Evolutionary conservation across 2,797 vertebrate genomes (phyloP).

Genomic region (Silurus lanzhouensis): DNA sequence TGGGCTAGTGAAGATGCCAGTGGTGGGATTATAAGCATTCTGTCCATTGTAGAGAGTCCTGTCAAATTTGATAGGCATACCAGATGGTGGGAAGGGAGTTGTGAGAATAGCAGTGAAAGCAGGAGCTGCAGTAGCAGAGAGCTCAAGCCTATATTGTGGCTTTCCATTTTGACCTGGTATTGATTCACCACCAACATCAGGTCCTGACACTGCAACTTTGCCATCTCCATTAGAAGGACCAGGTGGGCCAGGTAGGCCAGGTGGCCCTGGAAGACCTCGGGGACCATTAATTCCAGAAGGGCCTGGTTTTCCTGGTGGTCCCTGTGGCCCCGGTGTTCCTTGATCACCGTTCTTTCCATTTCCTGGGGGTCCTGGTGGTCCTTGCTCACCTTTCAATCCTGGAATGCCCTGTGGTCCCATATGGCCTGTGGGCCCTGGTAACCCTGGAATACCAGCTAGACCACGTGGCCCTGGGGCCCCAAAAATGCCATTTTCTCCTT

Average conservation of each 20-base stretch:
- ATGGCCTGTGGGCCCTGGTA: conserved; percentile 91
- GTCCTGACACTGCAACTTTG: conserved; percentile 81
- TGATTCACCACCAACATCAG: conserved; percentile 83
- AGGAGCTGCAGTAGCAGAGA: conserved; percentile 84
- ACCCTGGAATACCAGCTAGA: conserved; percentile 92
- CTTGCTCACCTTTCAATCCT: conserved; percentile 88
- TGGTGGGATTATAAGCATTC: conserved; percentile 89
- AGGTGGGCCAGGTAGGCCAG: conserved; percentile 87
- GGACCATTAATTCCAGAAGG: conserved; percentile 82
- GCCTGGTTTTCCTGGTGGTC: conserved; percentile 88
- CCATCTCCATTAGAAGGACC: conserved; percentile 82
- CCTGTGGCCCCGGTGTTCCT: conserved; percentile 85
- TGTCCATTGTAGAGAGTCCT: conserved; percentile 97
- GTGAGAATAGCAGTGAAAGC: conserved; percentile 96
- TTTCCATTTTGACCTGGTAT: conserved; percentile 83
- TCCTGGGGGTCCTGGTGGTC: conserved; percentile 84
- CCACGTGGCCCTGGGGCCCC: conserved; percentile 90
- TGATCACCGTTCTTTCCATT: conserved; percentile 83
- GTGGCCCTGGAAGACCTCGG: conserved; percentile 84
- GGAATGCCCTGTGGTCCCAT: conserved; percentile 93
- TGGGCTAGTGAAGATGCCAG: conserved; percentile 94
- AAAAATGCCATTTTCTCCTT: conserved; percentile 87
- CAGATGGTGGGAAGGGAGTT: conserved; percentile 93
- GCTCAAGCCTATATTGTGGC: conserved; percentile 82
- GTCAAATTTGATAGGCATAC: conserved; percentile 96